A percentile compares a stretch with the other conserved stretches of the same genome.
phyloP scores from a whole-genome alignment of 1,140 invertebrate genomes.

The Drosophila chauvacae region DNA sequence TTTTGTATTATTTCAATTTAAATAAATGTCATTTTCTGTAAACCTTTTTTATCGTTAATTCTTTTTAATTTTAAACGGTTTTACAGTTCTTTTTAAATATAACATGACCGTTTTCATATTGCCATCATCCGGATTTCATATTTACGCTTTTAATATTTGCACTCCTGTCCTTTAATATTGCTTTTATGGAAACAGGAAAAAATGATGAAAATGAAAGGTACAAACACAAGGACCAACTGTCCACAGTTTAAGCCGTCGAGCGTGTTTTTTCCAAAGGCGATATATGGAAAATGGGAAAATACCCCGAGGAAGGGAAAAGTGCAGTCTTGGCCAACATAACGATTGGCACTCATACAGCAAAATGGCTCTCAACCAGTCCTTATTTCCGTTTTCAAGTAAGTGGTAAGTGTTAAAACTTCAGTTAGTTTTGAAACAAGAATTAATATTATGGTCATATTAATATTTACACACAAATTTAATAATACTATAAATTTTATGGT shows the following conservation, averaged over 20 bases:
- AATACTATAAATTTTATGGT: too few species aligned
- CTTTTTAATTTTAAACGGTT: not conserved
- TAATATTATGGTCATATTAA: not conserved
- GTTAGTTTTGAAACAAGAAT: too few species aligned
- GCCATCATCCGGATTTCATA: slow-evolving; percentile 7
- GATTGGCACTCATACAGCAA: slow-evolving; percentile 17
- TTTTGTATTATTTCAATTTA: not conserved
- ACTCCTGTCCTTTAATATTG: slow-evolving; percentile 39
- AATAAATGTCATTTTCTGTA: not conserved
- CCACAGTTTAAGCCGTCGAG: slow-evolving; percentile 18
- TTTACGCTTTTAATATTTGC: slow-evolving; percentile 41
- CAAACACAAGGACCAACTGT: slow-evolving; percentile 3
- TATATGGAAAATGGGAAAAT: slow-evolving; percentile 6
- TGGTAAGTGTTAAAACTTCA: too few species aligned
- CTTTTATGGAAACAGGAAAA: slow-evolving; percentile 14
- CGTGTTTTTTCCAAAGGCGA: slow-evolving; percentile 1
- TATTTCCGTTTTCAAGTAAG: too few species aligned
- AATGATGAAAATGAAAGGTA: not conserved
- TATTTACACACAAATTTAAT: not conserved
- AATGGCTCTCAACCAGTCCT: not conserved
- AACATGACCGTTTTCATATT: not conserved
- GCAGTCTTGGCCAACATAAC: not conserved
- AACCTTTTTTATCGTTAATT: not conserved
- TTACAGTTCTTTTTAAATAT: not conserved
- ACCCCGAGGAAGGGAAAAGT: not conserved